A percentile compares a stretch with the other conserved stretches of the same genome.
phyloP scores from a whole-genome alignment of 2,797 vertebrate genomes.

The Sebastes itinus region DNA sequence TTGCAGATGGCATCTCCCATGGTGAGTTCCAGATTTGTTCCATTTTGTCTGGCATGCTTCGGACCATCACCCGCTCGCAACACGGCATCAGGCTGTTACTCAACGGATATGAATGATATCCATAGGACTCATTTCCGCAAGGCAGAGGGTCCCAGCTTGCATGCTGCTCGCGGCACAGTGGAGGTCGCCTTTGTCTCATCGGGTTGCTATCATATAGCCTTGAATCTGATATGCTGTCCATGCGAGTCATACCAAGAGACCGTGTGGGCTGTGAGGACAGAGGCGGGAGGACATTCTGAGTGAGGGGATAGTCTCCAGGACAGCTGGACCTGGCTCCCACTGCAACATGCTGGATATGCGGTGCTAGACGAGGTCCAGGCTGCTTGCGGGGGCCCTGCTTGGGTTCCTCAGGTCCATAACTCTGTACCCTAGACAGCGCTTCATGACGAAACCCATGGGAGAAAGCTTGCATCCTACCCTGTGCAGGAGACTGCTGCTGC shows the following conservation, averaged over 20 bases:
- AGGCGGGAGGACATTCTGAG: slow-evolving; percentile 88
- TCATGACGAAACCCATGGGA: slow-evolving; percentile 95
- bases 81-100: slow-evolving; percentile 95
- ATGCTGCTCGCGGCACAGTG: slow-evolving; percentile 97
- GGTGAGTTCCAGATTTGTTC: slow-evolving; percentile 97
- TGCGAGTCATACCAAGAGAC: slow-evolving; percentile 97
- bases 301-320: slow-evolving; percentile 92
- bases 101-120: slow-evolving; percentile 92
- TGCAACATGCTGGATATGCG: slow-evolving; percentile 89
- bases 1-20: slow-evolving; percentile 86
- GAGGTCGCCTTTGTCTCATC: slow-evolving; percentile 91
- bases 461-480: slow-evolving; percentile 91
- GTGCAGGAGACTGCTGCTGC: slow-evolving; percentile 85
- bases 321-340: slow-evolving; percentile 92
- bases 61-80: slow-evolving; percentile 97
- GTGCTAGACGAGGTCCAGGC: slow-evolving; percentile 88
- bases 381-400: slow-evolving; percentile 91
- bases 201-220: slow-evolving; percentile 97
- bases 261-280: slow-evolving; percentile 89
- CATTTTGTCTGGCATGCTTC: slow-evolving; percentile 99
- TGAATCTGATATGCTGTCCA: slow-evolving; percentile 99
- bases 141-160: slow-evolving; percentile 98
- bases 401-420: slow-evolving; percentile 93
- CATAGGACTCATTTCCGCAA: slow-evolving; percentile 89
- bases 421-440: slow-evolving; percentile 91